Percentiles rank a stretch among this genome's conserved stretches.
These are phyloP conservation scores for Urocitellus parryii DNA, from an alignment of 2,113 vertebrate genomes.

Conservation along the genomic window DNA sequence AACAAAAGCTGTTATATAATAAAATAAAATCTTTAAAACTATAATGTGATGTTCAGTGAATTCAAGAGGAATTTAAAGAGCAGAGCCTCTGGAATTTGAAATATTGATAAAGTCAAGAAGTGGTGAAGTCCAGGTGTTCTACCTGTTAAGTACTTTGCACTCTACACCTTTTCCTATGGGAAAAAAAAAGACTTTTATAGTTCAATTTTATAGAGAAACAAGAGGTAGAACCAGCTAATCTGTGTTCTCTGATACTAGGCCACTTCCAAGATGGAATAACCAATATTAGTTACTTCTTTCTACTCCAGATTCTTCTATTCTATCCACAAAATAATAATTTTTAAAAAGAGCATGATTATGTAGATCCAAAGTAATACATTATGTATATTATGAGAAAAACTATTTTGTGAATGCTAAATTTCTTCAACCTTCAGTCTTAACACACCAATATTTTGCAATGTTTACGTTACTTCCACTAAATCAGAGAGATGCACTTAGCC, in stretches of 20 bases:
- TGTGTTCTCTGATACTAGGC: neutral
- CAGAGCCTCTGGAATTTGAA: neutral
- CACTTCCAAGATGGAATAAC: neutral
- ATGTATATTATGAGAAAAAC: conserved; percentile 32
- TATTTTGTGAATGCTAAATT: conserved; percentile 38
- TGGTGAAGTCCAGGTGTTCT: neutral
- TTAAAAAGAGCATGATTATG: neutral
- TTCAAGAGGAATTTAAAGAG: neutral
- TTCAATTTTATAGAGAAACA: conserved; percentile 12
- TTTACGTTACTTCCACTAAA: neutral
- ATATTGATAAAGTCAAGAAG: neutral
- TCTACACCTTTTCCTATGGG: neutral
- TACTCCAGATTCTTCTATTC: conserved; percentile 23
- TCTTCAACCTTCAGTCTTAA: conserved; percentile 6
- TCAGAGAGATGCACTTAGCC: neutral
- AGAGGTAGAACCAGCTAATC: neutral
- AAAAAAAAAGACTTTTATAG: neutral
- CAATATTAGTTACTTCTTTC: conserved; percentile 14
- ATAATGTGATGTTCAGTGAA: neutral
- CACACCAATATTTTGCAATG: neutral
- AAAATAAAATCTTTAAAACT: conserved; percentile 41
- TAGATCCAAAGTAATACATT: neutral
- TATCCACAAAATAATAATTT: conserved; percentile 11
- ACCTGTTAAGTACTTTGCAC: neutral
- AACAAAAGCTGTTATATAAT: neutral